Evolutionary conservation across 2,888 invertebrate genomes (phyloP).

Genomic region (Salticus scenicus): DNA sequence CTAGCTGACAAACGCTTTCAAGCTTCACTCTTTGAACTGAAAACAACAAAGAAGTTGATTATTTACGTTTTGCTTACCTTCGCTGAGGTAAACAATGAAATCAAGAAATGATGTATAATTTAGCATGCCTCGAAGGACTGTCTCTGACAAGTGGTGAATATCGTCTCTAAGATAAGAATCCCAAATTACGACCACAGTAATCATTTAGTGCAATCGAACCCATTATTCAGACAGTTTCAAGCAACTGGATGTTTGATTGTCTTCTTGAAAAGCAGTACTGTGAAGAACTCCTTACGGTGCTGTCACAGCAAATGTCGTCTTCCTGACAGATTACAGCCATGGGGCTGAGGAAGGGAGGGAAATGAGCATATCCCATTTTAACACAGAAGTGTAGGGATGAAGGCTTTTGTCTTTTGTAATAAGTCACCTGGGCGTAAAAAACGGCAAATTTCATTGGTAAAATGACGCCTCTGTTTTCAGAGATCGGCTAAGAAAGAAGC

Average conservation of each 20-base stretch:
- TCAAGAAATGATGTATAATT: too few relatives aligned
- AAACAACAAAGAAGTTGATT: too few relatives aligned
- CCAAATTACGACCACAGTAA: background rate
- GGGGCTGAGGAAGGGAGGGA: background rate
- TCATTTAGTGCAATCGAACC: background rate
- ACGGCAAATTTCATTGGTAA: conserved; percentile 37
- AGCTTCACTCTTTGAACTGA: too few relatives aligned
- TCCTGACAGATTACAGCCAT: conserved; percentile 46
- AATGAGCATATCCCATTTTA: background rate
- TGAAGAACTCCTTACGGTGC: conserved; percentile 25
- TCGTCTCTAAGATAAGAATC: background rate
- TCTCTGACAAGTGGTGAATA: background rate
- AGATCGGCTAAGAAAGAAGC: background rate
- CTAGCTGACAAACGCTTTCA: too few relatives aligned
- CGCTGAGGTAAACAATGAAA: too few relatives aligned
- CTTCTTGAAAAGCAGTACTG: background rate
- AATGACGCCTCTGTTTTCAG: conserved; percentile 24
- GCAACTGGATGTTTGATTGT: background rate
- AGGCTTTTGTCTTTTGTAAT: conserved; percentile 44
- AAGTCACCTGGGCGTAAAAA: conserved; percentile 35
- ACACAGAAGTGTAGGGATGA: background rate
- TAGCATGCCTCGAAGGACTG: too few relatives aligned
- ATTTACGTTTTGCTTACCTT: too few relatives aligned
- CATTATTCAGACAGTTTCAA: background rate
- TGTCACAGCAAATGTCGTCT: conserved; percentile 53